Evolutionary conservation across 2,888 invertebrate genomes (phyloP), one percentile per base, ranked within the genome.

Genomic region (Magallana nippona): DNA sequence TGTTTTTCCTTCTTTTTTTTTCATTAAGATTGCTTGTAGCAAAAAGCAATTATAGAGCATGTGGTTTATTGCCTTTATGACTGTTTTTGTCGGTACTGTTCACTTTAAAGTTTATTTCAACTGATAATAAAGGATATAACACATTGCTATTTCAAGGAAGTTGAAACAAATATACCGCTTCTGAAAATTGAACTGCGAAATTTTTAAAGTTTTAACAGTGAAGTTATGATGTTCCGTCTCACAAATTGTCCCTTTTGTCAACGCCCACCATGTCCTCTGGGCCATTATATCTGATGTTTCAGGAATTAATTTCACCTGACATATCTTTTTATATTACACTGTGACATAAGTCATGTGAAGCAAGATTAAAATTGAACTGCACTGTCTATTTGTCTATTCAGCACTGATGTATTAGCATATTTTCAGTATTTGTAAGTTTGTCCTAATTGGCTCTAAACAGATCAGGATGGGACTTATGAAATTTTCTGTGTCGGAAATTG

Each of bases 391-490:
- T 44, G 44, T 71, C 2, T 71, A 27, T 60, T 60, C 60, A 60
- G 60, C 19, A 19, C 60, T 10, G 60, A 5, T n/a, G 19, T 60
- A 60, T 19, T 19, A 19, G 17, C n/a, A 60, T 60, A 44, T 60
- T 60, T 19, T 19, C 19, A 60, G 60, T n/a, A 60, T 10, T 17
- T 19, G 17, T 60, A 60, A 15, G 60, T 17, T 1, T 5, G n/a
- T n/a, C 17, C 17, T 60, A n/a, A 10, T 17, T 8, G 44, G 44
- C n/a, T 17, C 10, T 19, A 17, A 60, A 60, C n/a, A 19, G 60
- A 60, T 1, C 10, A 71, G 71, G 71, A 71, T 71, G 71, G 71
- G 71, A 71, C 10, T 71, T 71, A 13, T 71, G 27, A 71, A 71
- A 71, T 71, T 71, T 22, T 71, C 71, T 71, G 71, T 71, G 11